phyloP scores from a whole-genome alignment of 2,888 invertebrate genomes.

The Bombyx huttoni region DNA sequence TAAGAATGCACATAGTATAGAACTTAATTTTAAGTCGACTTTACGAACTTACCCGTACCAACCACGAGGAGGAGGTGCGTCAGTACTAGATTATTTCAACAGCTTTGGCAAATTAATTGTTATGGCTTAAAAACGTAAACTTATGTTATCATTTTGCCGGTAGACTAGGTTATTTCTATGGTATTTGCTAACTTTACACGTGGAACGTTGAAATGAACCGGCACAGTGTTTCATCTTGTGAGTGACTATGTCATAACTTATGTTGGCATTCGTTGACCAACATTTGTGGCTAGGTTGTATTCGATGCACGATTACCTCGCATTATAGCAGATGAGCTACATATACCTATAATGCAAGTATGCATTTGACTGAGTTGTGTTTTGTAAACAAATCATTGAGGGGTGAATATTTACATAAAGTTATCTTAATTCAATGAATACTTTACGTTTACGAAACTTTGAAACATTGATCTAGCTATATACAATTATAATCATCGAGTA shows the following conservation, averaged over 20 bases:
- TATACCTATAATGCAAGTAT: no score
- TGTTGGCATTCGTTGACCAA: background rate
- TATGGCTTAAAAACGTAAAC: background rate
- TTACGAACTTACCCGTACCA: no score
- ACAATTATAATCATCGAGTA: no score
- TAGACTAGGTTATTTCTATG: background rate
- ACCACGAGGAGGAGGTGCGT: background rate
- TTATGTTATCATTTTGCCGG: background rate
- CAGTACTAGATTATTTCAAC: background rate
- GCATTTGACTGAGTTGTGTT: no score
- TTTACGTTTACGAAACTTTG: no score
- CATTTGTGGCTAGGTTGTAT: background rate
- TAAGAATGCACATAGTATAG: conserved; percentile 20
- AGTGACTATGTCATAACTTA: background rate
- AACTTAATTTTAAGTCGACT: no score
- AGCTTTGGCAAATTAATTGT: background rate
- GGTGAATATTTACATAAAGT: no score
- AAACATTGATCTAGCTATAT: no score
- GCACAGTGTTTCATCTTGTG: background rate
- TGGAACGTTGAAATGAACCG: background rate
- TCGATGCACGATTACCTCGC: background rate
- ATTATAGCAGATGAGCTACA: no score
- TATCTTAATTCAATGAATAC: no score
- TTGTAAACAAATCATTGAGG: no score
- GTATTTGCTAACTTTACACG: background rate